A percentile compares a stretch with the other conserved stretches of the same genome.
Conservation (phyloP, 2,888 invertebrate species). For the Lycaena phlaeas region DNA sequence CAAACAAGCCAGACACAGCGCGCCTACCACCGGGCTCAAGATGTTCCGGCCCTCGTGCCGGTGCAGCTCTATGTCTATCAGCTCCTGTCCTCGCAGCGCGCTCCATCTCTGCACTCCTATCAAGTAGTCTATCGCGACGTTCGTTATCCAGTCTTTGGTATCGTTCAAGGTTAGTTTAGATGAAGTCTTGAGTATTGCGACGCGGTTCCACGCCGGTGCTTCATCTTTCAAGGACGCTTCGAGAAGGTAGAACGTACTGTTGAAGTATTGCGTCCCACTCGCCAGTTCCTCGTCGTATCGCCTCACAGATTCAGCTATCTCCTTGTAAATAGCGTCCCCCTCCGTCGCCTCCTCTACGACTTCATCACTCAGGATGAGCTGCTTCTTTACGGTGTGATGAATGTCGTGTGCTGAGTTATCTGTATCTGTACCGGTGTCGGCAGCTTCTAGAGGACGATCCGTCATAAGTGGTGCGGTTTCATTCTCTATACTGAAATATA, state of each 20-base stretch:
- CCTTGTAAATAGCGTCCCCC: slow-evolving; percentile 17
- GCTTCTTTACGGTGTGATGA: not conserved
- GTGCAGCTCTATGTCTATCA: not conserved
- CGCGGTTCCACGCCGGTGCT: not conserved
- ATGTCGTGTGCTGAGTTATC: not conserved
- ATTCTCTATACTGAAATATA: not conserved
- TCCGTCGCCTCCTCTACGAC: not conserved
- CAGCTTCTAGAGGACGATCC: no score
- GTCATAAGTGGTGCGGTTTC: no score
- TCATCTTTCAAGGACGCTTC: not conserved
- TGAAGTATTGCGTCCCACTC: slow-evolving; percentile 15
- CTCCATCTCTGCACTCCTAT: slow-evolving; percentile 1
- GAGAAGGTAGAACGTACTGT: slow-evolving; percentile 4
- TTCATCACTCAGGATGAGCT: slow-evolving; percentile 20
- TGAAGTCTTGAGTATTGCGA: slow-evolving; percentile 4
- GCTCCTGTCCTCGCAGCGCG: slow-evolving; percentile 2
- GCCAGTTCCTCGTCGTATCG: slow-evolving; percentile 10
- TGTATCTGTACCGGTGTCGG: no score
- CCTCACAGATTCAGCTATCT: slow-evolving; percentile 18
- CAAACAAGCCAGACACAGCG: slow-evolving; percentile 17
- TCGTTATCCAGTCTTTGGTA: slow-evolving; percentile 8
- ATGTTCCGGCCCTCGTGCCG: slow-evolving; percentile 10
- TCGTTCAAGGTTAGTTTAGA: not conserved
- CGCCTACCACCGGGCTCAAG: slow-evolving; percentile 15
- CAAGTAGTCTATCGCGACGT: slow-evolving; percentile 8